A percentile compares a stretch with the other conserved stretches of the same genome.
These are phyloP conservation scores for Gambusia affinis DNA, from an alignment of 2,113 vertebrate species.

Conservation along the genomic window DNA sequence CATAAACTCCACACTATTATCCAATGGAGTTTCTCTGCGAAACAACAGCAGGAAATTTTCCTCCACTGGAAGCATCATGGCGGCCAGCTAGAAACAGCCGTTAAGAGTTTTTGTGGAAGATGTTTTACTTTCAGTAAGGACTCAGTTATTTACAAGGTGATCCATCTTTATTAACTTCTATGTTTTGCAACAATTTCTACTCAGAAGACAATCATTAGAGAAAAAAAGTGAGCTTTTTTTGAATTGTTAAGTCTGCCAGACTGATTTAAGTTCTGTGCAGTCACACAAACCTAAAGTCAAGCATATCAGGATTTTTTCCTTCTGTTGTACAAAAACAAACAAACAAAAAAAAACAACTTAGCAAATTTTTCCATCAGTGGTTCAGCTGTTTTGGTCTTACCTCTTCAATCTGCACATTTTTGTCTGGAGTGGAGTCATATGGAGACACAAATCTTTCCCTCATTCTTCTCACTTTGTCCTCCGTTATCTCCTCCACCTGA, in stretches of 20 bases:
- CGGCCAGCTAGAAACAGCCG: slow-evolving; percentile 81
- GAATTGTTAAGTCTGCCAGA: too few relatives aligned
- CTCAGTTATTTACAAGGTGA: background rate
- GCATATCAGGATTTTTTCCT: background rate
- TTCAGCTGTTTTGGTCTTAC: slow-evolving; percentile 52
- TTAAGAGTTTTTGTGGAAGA: background rate
- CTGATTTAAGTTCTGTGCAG: too few relatives aligned
- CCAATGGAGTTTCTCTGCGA: slow-evolving; percentile 88
- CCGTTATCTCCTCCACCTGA: slow-evolving; percentile 69
- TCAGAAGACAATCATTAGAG: too few relatives aligned
- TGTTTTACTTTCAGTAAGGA: background rate
- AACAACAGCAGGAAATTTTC: slow-evolving; percentile 94
- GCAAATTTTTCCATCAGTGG: background rate
- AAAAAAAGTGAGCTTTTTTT: too few relatives aligned
- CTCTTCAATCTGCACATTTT: slow-evolving; percentile 85
- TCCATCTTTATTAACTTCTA: too few relatives aligned
- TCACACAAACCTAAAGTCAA: too few relatives aligned
- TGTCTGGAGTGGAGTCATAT: slow-evolving; percentile 59
- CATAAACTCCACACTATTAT: slow-evolving; percentile 97
- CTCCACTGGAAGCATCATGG: slow-evolving; percentile 85
- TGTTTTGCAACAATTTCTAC: too few relatives aligned
- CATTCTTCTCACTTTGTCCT: slow-evolving; percentile 76
- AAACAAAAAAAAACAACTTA: background rate
- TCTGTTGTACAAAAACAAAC: background rate
- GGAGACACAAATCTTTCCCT: slow-evolving; percentile 76